Evolutionary conservation across 2,888 invertebrate genomes (phyloP).

Genomic region (Ernsta delagoae): DNA sequence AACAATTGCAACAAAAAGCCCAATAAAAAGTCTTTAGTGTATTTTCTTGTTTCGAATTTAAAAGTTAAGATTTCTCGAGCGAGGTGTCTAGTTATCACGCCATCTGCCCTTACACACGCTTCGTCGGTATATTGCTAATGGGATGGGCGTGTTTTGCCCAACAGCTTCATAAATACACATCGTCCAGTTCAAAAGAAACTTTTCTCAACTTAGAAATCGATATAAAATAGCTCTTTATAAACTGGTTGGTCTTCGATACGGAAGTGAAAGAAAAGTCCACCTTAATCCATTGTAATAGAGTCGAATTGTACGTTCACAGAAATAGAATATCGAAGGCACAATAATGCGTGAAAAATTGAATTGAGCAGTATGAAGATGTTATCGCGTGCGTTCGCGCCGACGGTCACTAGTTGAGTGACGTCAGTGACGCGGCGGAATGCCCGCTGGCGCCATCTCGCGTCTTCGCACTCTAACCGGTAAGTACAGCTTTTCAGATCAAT

Average conservation of each 20-base stretch:
- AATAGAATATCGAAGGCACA: constrained; percentile 39
- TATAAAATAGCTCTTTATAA: constrained; percentile 32
- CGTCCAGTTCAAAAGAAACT: constrained; percentile 25
- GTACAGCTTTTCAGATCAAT: neutral
- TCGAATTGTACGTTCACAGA: constrained; percentile 21
- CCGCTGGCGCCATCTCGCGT: constrained; percentile 19
- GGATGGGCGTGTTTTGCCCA: constrained; percentile 28
- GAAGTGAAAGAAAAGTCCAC: constrained; percentile 8
- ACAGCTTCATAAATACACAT: constrained; percentile 36
- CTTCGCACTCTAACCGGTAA: neutral
- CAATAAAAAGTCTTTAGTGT: constrained; percentile 8
- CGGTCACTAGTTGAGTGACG: constrained; percentile 18
- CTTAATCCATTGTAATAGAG: constrained; percentile 27
- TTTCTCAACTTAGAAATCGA: constrained; percentile 9
- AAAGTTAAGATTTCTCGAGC: constrained; percentile 30
- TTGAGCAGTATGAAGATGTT: constrained; percentile 42
- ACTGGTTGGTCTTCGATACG: constrained; percentile 24
- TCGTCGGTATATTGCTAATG: constrained; percentile 30
- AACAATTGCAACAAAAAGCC: too few relatives aligned
- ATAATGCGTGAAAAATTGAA: constrained; percentile 49
- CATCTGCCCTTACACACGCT: constrained; percentile 35
- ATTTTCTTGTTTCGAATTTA: constrained; percentile 28
- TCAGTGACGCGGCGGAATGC: constrained; percentile 19
- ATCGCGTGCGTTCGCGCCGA: constrained; percentile 36
- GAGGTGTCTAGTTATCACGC: constrained; percentile 32